phyloP scores from a whole-genome alignment of 2,113 vertebrate genomes.

The Nerophis ophidion region DNA sequence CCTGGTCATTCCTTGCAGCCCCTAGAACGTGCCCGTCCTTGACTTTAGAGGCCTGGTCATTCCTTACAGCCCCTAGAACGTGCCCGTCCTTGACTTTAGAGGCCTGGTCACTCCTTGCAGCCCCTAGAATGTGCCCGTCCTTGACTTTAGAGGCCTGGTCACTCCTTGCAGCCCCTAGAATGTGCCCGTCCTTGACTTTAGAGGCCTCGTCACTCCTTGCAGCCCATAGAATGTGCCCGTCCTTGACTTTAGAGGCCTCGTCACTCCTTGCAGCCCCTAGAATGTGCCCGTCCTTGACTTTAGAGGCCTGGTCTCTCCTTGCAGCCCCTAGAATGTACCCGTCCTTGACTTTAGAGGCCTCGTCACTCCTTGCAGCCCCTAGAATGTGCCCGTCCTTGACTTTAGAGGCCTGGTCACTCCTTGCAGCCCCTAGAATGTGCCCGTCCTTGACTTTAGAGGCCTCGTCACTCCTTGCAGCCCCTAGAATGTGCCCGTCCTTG shows the following conservation, averaged over 20 bases:
- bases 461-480: conserved; percentile 7
- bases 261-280: conserved; percentile 7
- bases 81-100: conserved; percentile 14
- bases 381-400: conserved; percentile 18
- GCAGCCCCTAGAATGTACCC: conserved; percentile 8
- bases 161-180: conserved; percentile 7
- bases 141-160: background rate
- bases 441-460: conserved; percentile 7
- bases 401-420: background rate
- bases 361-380: conserved; percentile 7
- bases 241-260: conserved; percentile 1
- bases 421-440: conserved; percentile 12
- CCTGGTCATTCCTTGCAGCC: conserved; percentile 5
- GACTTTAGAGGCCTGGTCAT: background rate
- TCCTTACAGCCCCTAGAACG: conserved; percentile 9
- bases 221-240: conserved; percentile 13
- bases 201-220: conserved; percentile 4
- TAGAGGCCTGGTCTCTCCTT: conserved; percentile 2
- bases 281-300: conserved; percentile 18
- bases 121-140: conserved; percentile 17
- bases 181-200: conserved; percentile 17
- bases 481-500: conserved; percentile 19
- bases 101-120: conserved; percentile 4
- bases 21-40: conserved; percentile 19
- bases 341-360: conserved; percentile 8